These are phyloP conservation scores for Elysia crispata DNA, from an alignment of 2,888 invertebrate genomes.

Conservation along the genomic window DNA sequence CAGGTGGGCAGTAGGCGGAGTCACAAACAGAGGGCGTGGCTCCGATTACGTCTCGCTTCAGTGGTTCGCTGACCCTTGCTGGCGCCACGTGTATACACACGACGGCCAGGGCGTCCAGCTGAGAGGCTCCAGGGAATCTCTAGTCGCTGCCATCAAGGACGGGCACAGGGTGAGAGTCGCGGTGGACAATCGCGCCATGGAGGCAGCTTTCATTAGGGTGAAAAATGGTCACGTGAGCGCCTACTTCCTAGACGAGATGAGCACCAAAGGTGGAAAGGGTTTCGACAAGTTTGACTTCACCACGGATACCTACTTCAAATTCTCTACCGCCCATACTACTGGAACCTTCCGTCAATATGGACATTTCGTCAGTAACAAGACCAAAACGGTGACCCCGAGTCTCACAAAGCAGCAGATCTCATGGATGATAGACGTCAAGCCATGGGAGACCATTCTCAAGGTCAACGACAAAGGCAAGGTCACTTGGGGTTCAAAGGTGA, in stretches of 20 bases:
- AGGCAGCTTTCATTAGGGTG: constrained; percentile 47
- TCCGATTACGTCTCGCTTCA: constrained; percentile 54
- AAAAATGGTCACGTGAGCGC: constrained; percentile 51
- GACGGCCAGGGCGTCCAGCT: constrained; percentile 49
- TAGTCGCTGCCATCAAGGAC: constrained; percentile 49
- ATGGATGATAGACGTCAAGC: constrained; percentile 52
- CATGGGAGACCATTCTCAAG: constrained; percentile 53
- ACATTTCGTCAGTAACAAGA: constrained; percentile 51
- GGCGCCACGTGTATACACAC: constrained; percentile 54
- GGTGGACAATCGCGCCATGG: constrained; percentile 50
- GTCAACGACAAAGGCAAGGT: constrained; percentile 50
- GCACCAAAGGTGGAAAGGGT: constrained; percentile 49
- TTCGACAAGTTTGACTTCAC: constrained; percentile 54
- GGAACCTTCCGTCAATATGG: constrained; percentile 53
- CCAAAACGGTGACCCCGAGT: constrained; percentile 44
- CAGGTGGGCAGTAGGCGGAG: constrained; percentile 52
- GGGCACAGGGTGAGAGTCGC: constrained; percentile 52
- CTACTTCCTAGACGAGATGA: constrained; percentile 52
- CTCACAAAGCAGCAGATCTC: constrained; percentile 51
- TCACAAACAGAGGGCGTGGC: constrained; percentile 52
- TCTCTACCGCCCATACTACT: constrained; percentile 50
- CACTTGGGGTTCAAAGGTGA: constrained; percentile 50
- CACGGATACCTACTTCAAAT: constrained; percentile 51
- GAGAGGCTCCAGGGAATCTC: constrained; percentile 46
- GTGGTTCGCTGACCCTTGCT: constrained; percentile 55